Evolutionary conservation across 1,140 invertebrate genomes (phyloP).

Genomic region (Luehdorfia chinensis): DNA sequence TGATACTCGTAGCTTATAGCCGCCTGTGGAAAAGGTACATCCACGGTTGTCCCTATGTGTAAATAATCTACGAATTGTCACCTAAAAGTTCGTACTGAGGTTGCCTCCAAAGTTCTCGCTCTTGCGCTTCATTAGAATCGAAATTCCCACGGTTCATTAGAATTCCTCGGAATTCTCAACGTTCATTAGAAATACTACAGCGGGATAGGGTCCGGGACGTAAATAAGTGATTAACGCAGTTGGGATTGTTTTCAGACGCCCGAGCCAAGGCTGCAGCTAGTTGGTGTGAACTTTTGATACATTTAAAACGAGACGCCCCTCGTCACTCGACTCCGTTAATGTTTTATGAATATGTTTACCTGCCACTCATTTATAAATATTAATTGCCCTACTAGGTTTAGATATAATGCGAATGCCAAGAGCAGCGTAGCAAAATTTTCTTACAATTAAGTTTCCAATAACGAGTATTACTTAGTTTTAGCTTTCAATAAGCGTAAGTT

Average conservation of each 20-base stretch:
- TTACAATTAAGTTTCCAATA: no score
- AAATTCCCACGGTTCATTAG: constrained; percentile 73
- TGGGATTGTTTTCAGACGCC: constrained; percentile 68
- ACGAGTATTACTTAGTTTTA: no score
- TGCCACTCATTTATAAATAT: no score
- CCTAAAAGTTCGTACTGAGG: no score
- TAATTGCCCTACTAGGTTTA: no score
- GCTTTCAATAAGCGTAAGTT: no score
- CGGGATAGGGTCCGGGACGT: constrained; percentile 56
- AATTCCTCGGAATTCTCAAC: constrained; percentile 57
- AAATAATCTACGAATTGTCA: no score
- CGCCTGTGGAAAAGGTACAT: no score
- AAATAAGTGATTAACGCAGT: constrained; percentile 76
- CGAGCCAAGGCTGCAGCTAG: constrained; percentile 41
- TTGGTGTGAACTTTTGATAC: constrained; percentile 59
- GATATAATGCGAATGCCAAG: no score
- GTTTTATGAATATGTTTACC: constrained; percentile 53
- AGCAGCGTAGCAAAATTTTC: no score
- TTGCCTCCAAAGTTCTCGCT: not conserved
- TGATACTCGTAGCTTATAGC: no score
- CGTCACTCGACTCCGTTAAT: constrained; percentile 33
- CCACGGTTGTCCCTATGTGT: no score
- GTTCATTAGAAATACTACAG: constrained; percentile 69
- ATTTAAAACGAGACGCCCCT: constrained; percentile 58
- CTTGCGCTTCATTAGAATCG: constrained; percentile 43